Conservation (phyloP, 2,113 vertebrate genomes). For the Myiozetetes cayanensis region DNA sequence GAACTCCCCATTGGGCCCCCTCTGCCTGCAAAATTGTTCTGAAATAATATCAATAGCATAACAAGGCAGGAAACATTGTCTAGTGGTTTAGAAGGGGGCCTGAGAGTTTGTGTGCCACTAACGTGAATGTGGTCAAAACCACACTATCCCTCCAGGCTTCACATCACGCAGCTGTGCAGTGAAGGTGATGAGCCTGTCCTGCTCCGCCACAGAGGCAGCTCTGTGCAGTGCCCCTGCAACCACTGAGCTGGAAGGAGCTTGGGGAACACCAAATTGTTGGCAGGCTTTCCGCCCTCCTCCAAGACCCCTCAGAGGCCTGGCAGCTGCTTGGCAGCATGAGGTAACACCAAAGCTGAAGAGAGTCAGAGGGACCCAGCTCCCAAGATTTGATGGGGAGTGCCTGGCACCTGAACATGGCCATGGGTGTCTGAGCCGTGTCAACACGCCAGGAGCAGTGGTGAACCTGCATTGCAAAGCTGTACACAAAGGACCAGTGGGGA, state of each 20-base stretch:
- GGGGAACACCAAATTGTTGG: not conserved
- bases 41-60: constrained; percentile 33
- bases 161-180: not conserved
- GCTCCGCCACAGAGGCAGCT: not conserved
- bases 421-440: rapidly evolving
- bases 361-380: not conserved
- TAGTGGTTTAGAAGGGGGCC: constrained; percentile 36
- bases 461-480: not conserved
- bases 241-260: not conserved
- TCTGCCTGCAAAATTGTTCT: not conserved
- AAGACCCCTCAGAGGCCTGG: not conserved
- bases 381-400: rapidly evolving
- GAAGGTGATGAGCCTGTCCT: not conserved
- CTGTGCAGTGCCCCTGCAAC: not conserved
- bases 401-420: not conserved
- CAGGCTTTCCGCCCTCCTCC: not conserved
- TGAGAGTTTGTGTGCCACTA: not conserved
- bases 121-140: constrained; percentile 25
- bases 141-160: not conserved
- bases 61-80: constrained; percentile 45
- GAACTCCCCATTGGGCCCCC: not conserved
- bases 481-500: rapidly evolving
- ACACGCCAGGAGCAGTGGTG: rapidly evolving
- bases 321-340: not conserved
- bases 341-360: rapidly evolving